Evolutionary conservation across 1,140 invertebrate genomes (phyloP), one percentile per base, ranked within the genome.

Genomic region (Trichoplusia ni): DNA sequence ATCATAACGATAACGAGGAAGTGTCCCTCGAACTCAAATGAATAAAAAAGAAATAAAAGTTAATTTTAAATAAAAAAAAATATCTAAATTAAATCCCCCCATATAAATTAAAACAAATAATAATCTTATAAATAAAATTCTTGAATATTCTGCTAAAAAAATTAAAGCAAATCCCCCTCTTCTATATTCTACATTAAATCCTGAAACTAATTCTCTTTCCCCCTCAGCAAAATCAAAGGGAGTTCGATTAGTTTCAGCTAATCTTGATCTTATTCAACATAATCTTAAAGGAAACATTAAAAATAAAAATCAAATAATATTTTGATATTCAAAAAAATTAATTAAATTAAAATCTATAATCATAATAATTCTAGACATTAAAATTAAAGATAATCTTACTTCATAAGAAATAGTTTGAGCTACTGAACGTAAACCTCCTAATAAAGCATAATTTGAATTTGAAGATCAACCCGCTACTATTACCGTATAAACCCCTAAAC

Each of bases 191-290:
- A 93, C 87, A 93, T 95, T 95, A 94, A 94, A 95, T 5, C 94
- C 94, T 21, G 93, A 95, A 73, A 95, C 93, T 91, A 95, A 92
- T 81, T 95, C 94, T 40, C 92, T 94, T 80, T 95, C 94, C 0
- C 93, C 93, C 75, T 95, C 94, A 73, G 93, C 91, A 92, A 95
- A 95, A 94, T 95, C 94, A 94, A 95, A 95, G 64, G 94, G 94
- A 77, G 93, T 92, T 0, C 94, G 94, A 92, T 95, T 95, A 74
- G 92, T 93, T 84, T 95, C 94, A 46, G 93, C 94, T 83, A 95
- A 91, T 69, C 86, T 90, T 68, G 92, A 93, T 71, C 90, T 81
- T 73, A 94, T 89, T 75, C 92, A 92, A 75, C 92, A 84, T 69
- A 93, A 85, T 67, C 71, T 76, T 81, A 93, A 81, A 81, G 91